These are phyloP conservation scores for Rhea americana DNA, from an alignment of 2,113 vertebrate genomes.

Conservation along the genomic window DNA sequence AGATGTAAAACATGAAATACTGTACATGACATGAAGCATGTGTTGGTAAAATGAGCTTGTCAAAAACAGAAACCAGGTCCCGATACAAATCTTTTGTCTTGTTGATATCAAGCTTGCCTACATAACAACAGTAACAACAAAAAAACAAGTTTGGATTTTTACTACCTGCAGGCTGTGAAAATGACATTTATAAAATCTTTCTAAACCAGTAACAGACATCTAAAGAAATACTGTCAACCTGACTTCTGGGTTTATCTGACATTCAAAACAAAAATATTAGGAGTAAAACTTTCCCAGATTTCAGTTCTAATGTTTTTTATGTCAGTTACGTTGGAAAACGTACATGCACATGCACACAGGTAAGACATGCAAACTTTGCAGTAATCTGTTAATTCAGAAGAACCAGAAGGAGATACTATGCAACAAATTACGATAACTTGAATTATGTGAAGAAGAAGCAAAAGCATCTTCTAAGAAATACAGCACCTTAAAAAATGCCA, in stretches of 20 bases:
- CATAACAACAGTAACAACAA: not conserved
- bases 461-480: not conserved
- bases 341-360: not conserved
- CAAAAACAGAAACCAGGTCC: slow-evolving; percentile 88
- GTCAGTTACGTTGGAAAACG: not conserved
- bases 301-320: not conserved
- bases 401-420: not conserved
- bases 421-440: not conserved
- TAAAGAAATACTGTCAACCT: not conserved
- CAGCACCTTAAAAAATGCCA: not conserved
- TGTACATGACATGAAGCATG: slow-evolving; percentile 94
- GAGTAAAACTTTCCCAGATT: not conserved
- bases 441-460: not conserved
- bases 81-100: slow-evolving; percentile 89
- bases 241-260: not conserved
- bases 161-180: not conserved
- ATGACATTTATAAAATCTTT: not conserved
- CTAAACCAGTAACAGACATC: not conserved
- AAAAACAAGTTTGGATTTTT: not conserved
- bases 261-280: not conserved
- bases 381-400: not conserved
- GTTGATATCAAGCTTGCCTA: slow-evolving; percentile 83
- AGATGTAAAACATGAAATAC: slow-evolving; percentile 92
- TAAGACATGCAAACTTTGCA: not conserved
- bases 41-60: slow-evolving; percentile 93